Evolutionary conservation across 2,797 vertebrate genomes (phyloP).

Genomic region (Benthosema pterotum): DNA sequence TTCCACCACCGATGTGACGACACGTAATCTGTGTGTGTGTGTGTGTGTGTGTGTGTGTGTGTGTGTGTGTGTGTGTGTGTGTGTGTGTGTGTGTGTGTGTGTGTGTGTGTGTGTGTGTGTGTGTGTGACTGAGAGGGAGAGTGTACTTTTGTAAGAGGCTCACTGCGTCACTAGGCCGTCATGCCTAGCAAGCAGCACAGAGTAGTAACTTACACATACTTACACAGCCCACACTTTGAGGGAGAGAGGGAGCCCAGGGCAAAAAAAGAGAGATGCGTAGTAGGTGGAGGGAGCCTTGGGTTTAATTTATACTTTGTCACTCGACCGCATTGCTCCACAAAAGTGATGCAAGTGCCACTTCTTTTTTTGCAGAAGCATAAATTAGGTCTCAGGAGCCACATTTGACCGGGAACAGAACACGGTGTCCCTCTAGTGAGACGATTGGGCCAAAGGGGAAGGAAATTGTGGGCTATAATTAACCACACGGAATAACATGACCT

Average conservation of each 20-base stretch:
- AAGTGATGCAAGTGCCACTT: too few relatives aligned
- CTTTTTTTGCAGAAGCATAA: too few relatives aligned
- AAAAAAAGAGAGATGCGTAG: too few relatives aligned
- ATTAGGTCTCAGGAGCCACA: too few relatives aligned
- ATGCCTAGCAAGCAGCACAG: slow-evolving; percentile 36
- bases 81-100: too few relatives aligned
- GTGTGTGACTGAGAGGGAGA: slow-evolving; percentile 21
- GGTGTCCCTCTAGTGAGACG: too few relatives aligned
- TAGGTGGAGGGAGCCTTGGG: neutral
- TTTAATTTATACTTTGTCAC: too few relatives aligned
- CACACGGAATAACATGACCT: neutral
- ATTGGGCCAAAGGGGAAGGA: too few relatives aligned
- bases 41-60: slow-evolving; percentile 7
- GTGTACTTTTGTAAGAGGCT: slow-evolving; percentile 71
- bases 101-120: slow-evolving; percentile 9
- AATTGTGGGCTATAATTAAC: neutral
- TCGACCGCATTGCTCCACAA: too few relatives aligned
- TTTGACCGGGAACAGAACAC: too few relatives aligned
- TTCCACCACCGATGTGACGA: slow-evolving; percentile 58
- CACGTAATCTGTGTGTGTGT: slow-evolving; percentile 55
- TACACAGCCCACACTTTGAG: neutral
- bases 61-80: slow-evolving; percentile 6
- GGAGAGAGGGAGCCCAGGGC: neutral
- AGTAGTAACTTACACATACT: neutral
- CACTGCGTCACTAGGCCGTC: slow-evolving; percentile 39